phyloP scores from a whole-genome alignment of 2,888 invertebrate species.

The Mythimna lalbum region DNA sequence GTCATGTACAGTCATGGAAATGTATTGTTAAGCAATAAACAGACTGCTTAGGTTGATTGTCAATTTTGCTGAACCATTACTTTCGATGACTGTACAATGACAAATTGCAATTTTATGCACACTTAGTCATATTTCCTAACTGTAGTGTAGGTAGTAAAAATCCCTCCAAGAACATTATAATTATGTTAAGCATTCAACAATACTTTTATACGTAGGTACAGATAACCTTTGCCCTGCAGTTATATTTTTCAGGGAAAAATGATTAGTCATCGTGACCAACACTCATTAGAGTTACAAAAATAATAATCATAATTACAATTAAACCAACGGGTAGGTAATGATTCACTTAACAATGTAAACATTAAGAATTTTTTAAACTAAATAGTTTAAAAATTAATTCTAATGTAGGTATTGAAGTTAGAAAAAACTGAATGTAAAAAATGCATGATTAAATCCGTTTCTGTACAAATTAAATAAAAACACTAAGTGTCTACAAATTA shows the following conservation, averaged over 20 bases:
- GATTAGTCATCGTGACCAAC: conserved; percentile 9
- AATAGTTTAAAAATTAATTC: no score
- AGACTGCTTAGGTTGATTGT: not conserved
- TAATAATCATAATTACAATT: not conserved
- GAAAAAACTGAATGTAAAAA: no score
- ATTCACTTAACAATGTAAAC: not conserved
- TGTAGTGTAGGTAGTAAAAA: not conserved
- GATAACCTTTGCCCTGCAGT: conserved; percentile 26
- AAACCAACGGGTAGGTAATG: not conserved
- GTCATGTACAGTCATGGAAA: not conserved
- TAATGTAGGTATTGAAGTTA: no score
- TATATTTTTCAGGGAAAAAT: conserved; percentile 21
- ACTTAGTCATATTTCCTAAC: not conserved
- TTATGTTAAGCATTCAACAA: not conserved
- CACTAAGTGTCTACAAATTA: no score
- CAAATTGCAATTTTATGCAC: not conserved
- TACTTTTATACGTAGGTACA: not conserved
- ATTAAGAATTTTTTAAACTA: not conserved
- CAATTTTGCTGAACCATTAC: not conserved
- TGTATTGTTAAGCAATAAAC: not conserved
- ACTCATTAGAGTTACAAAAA: conserved; percentile 1
- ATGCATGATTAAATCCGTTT: no score
- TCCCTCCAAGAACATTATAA: not conserved
- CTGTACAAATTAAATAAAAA: no score
- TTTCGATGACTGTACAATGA: not conserved